Evolutionary conservation across 2,888 invertebrate genomes (phyloP).

Genomic region (Andrena minutula): DNA sequence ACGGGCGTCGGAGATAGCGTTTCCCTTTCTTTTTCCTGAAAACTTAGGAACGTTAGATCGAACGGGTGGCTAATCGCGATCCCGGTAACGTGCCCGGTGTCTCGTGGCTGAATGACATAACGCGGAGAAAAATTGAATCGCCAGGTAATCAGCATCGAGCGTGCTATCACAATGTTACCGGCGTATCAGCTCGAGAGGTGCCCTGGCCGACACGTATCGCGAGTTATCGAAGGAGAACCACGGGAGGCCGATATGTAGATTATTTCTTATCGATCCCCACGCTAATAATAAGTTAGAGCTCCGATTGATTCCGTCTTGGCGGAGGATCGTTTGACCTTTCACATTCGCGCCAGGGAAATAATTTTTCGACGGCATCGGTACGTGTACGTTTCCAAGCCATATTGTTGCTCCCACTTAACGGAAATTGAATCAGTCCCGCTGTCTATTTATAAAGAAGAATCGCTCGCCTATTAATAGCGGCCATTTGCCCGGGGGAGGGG

Average conservation of each 20-base stretch:
- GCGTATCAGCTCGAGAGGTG: slow-evolving; percentile 22
- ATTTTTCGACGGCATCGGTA: not conserved
- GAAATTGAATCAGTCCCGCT: slow-evolving; percentile 1
- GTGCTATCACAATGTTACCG: slow-evolving; percentile 24
- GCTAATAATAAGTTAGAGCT: slow-evolving; percentile 47
- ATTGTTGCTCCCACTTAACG: not conserved
- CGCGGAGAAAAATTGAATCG: slow-evolving; percentile 25
- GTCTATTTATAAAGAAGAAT: not conserved
- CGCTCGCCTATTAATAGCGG: not conserved
- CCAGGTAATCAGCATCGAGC: slow-evolving; percentile 39
- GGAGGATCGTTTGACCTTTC: slow-evolving; percentile 43
- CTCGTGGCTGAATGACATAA: slow-evolving; percentile 37
- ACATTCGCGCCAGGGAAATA: slow-evolving; percentile 13
- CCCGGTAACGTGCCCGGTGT: not conserved
- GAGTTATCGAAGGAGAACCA: slow-evolving; percentile 45
- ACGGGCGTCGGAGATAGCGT: not conserved
- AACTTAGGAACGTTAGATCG: not conserved
- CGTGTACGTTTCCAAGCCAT: not conserved
- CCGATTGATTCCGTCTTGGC: slow-evolving; percentile 34
- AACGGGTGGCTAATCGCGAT: not conserved
- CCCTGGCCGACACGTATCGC: slow-evolving; percentile 11
- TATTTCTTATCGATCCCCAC: slow-evolving; percentile 49
- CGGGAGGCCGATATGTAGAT: slow-evolving; percentile 46
- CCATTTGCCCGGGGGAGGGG: not conserved
- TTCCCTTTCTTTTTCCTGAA: not conserved